A percentile compares a stretch with the other conserved stretches of the same genome.
These are phyloP conservation scores for Chelmon rostratus DNA, from an alignment of 2,797 vertebrate genomes.

Conservation along the genomic window DNA sequence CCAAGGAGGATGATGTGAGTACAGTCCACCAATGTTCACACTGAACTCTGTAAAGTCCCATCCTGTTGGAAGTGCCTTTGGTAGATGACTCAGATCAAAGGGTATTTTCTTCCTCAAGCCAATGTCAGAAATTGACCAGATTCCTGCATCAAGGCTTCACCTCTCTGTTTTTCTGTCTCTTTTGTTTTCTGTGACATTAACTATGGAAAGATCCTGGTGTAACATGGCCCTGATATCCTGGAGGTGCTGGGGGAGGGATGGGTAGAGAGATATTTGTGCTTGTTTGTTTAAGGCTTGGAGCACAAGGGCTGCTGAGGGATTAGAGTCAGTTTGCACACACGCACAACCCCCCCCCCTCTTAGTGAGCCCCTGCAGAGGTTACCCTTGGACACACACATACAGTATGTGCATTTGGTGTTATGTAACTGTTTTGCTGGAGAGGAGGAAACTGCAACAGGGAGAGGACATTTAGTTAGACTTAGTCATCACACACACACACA, in stretches of 20 bases:
- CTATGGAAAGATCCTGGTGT: slow-evolving; percentile 22
- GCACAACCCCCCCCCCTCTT: slow-evolving; percentile 20
- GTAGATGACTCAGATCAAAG: slow-evolving; percentile 11
- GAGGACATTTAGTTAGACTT: slow-evolving; percentile 48
- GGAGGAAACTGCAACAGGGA: slow-evolving; percentile 41
- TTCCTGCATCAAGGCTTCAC: background rate
- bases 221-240: slow-evolving; percentile 43
- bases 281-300: slow-evolving; percentile 72
- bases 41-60: slow-evolving; percentile 26
- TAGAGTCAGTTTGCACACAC: slow-evolving; percentile 57
- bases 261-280: slow-evolving; percentile 32
- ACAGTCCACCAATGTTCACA: background rate
- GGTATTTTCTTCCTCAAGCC: slow-evolving; percentile 2
- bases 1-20: slow-evolving; percentile 98
- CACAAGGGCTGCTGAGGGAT: slow-evolving; percentile 60
- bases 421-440: slow-evolving; percentile 52
- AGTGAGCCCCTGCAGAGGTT: slow-evolving; percentile 59
- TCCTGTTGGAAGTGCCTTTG: slow-evolving; percentile 8
- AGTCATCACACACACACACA: slow-evolving; percentile 16
- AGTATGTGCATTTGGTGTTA: slow-evolving; percentile 57
- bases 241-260: slow-evolving; percentile 33
- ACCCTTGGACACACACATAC: slow-evolving; percentile 54
- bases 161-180: background rate
- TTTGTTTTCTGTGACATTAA: slow-evolving; percentile 5
- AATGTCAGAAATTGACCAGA: background rate